phyloP scores from a whole-genome alignment of 2,888 invertebrate genomes.

The Megamerina dolium region DNA sequence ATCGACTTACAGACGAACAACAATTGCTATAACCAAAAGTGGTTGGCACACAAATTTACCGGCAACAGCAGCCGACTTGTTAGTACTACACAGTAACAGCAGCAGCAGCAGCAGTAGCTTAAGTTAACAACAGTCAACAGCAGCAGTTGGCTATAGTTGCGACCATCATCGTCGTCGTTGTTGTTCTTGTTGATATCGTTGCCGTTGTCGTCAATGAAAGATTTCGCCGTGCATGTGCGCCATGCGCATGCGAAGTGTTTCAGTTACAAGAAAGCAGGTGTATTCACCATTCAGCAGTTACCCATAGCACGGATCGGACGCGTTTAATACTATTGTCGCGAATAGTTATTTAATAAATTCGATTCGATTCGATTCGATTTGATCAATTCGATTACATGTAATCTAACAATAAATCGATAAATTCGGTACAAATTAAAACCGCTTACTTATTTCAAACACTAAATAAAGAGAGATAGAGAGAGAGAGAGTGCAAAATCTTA shows the following conservation, averaged over 20 bases:
- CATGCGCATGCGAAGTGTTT: conserved; percentile 49
- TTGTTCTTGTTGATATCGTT: too few species aligned
- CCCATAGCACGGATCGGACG: conserved; percentile 50
- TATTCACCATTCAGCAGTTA: conserved; percentile 51
- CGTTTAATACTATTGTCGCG: conserved; percentile 25
- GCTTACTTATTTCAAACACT: too few species aligned
- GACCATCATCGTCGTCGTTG: too few species aligned
- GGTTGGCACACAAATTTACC: too few species aligned
- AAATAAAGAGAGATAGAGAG: too few species aligned
- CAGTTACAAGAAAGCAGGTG: conserved; percentile 51
- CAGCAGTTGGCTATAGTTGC: too few species aligned
- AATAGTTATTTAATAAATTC: neutral
- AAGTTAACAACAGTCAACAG: conserved; percentile 7
- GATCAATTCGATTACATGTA: too few species aligned
- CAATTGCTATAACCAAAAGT: too few species aligned
- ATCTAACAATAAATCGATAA: too few species aligned
- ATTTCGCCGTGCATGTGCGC: conserved; percentile 36
- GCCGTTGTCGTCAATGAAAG: conserved; percentile 33
- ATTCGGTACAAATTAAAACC: too few species aligned
- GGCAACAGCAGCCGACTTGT: conserved; percentile 11
- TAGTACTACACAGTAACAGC: conserved; percentile 12
- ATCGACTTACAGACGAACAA: conserved; percentile 8
- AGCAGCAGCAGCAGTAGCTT: conserved; percentile 6
- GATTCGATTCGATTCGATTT: neutral
- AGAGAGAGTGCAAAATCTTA: too few species aligned